phyloP scores from a whole-genome alignment of 2,113 vertebrate genomes.

The Scomber japonicus region DNA sequence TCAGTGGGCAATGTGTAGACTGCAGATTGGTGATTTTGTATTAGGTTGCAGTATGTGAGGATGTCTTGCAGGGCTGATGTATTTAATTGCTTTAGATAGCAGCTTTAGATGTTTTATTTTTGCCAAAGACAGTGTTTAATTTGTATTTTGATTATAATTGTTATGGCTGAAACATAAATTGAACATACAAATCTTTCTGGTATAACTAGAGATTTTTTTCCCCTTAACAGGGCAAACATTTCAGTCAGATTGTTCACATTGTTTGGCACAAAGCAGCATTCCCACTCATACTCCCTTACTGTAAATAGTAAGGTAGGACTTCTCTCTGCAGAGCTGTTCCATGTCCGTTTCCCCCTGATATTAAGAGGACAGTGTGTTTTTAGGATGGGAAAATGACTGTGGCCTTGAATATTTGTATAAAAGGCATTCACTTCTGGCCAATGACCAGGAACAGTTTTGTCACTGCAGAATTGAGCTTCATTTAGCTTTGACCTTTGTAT shows the following conservation, averaged over 20 bases:
- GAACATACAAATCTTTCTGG: too few relatives aligned
- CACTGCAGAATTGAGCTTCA: constrained; percentile 32
- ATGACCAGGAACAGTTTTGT: constrained; percentile 52
- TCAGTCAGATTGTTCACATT: constrained; percentile 16
- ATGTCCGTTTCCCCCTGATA: constrained; percentile 67
- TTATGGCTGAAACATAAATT: too few relatives aligned
- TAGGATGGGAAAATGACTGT: constrained; percentile 58
- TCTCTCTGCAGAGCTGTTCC: constrained; percentile 49
- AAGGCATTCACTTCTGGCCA: constrained; percentile 67
- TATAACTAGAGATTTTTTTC: background rate
- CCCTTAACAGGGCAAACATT: background rate
- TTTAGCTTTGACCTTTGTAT: constrained; percentile 41
- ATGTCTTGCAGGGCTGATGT: too few relatives aligned
- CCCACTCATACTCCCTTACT: background rate
- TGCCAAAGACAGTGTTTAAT: background rate
- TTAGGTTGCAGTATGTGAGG: too few relatives aligned
- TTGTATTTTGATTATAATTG: background rate
- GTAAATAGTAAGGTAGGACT: constrained; percentile 38
- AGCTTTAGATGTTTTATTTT: background rate
- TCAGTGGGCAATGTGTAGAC: too few relatives aligned
- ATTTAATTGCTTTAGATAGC: too few relatives aligned
- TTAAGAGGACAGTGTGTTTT: constrained; percentile 65
- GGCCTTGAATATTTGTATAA: constrained; percentile 79
- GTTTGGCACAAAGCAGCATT: background rate
- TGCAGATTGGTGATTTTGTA: too few relatives aligned